Evolutionary conservation across 2,113 vertebrate genomes (phyloP), one percentile per base, ranked within the genome.

Genomic region (Protobothrops mucrosquamatus): DNA sequence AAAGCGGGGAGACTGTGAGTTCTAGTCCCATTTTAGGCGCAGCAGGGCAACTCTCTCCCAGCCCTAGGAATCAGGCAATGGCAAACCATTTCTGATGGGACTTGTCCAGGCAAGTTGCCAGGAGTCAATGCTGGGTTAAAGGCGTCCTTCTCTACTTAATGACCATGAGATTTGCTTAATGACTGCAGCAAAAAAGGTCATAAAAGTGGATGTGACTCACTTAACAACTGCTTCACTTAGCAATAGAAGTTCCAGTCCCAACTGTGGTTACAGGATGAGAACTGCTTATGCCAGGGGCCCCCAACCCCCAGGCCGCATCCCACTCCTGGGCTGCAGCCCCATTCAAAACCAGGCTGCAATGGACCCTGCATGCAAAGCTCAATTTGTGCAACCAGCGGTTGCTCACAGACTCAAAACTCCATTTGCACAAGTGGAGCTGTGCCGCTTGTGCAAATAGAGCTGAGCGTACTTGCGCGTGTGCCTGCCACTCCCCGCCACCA

Each of bases 301-400:
- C 26, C 10, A 64, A 29, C 61, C 26, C 26, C 61, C 26, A 0
- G 0, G 8, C 10, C 1, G 0, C 0, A 4, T 1, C 26, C 3
- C 59, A 64, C 26, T 64, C 3, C 1, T 3, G 1, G 59, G 3
- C 61, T 29, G 26, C 26, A 12, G 61, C 11, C 61, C 61, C 0
- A 1, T 29, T 64, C 61, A 64, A n/a, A 64, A 14, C 26, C 29
- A 12, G 29, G 12, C 29, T 29, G 29, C 12, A n/a, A 64, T 51
- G 48, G 8, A 51, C 48, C 11, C 14, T 64, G 61, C 61, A 5
- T 29, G 59, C 26, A 64, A 64, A 64, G 24, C 59, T 64, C 59
- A 24, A 61, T 61, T 26, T 11, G 24, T 1, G 10, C 29, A 64
- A 64, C 11, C 12, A 64, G 11, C 29, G 29, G 9, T 4, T n/a